These are phyloP conservation scores for Falco berigora DNA, from an alignment of 2,797 vertebrate genomes.

Conservation along the genomic window DNA sequence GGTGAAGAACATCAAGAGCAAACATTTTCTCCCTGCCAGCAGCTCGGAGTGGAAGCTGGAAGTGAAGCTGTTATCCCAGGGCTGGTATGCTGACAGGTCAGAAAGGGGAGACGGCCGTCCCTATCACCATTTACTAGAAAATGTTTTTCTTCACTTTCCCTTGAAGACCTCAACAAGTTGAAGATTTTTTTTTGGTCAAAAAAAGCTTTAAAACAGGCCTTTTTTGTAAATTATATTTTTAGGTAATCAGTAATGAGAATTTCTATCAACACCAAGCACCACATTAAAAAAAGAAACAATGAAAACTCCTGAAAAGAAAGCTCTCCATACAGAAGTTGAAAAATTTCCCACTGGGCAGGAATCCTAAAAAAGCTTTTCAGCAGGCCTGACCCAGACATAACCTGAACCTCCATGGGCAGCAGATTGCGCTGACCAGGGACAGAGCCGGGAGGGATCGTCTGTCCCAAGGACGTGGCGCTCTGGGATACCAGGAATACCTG, in stretches of 20 bases:
- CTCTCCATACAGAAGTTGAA: background rate
- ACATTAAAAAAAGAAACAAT: background rate
- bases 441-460: background rate
- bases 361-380: background rate
- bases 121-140: background rate
- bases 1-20: background rate
- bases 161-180: background rate
- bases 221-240: background rate
- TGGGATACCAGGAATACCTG: background rate
- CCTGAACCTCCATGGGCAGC: background rate
- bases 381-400: background rate
- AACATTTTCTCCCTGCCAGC: background rate
- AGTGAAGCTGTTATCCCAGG: background rate
- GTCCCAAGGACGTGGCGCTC: background rate
- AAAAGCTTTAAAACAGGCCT: background rate
- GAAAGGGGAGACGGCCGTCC: background rate
- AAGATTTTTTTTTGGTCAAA: background rate
- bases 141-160: background rate
- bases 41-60: background rate
- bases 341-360: background rate
- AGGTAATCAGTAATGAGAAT: background rate
- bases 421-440: background rate
- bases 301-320: background rate
- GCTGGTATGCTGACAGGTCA: accelerated
- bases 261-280: background rate